Conservation (phyloP, 2,113 vertebrate genomes). For the Cyanistes caeruleus region DNA sequence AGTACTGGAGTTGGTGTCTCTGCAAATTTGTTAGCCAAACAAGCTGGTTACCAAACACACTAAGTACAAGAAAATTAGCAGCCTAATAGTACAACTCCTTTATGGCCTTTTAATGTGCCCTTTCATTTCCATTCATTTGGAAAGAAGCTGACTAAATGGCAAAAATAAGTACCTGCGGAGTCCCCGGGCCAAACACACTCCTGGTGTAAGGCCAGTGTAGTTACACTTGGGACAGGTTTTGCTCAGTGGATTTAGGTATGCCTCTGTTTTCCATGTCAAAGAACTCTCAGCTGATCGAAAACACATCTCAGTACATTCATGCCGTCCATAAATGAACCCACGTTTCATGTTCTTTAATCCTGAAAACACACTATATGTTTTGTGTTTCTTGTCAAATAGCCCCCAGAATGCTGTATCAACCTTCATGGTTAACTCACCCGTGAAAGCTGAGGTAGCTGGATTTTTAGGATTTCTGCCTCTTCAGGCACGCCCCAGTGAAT, state of each 20-base stretch:
- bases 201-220: neutral
- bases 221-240: neutral
- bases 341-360: neutral
- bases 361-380: neutral
- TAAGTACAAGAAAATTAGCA: neutral
- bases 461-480: neutral
- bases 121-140: constrained; percentile 19
- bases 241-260: neutral
- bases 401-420: neutral
- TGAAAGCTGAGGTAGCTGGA: neutral
- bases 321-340: neutral
- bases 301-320: neutral
- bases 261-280: neutral
- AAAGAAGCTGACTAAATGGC: neutral
- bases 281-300: neutral
- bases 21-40: neutral
- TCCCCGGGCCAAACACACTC: neutral
- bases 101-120: neutral
- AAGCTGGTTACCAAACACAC: neutral
- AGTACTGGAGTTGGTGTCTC: neutral
- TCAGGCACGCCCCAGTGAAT: neutral
- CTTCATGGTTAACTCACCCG: neutral
- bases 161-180: neutral
- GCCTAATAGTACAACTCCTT: neutral
- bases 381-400: neutral